Evolutionary conservation across 2,888 invertebrate genomes (phyloP).

Genomic region (Acanthosepion esculentum): DNA sequence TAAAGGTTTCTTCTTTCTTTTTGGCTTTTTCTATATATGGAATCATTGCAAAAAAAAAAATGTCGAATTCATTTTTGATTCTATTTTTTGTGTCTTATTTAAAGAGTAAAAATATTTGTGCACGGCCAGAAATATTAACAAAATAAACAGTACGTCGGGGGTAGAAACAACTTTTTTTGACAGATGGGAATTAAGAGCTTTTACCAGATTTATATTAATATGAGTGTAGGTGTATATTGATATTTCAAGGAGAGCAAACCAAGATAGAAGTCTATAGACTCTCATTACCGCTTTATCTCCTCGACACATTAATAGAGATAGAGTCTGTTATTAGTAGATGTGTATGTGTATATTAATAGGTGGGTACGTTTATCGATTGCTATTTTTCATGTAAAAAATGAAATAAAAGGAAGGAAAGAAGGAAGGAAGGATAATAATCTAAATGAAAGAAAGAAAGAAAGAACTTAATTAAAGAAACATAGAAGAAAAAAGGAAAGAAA

Average conservation of each 20-base stretch:
- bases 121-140: not conserved
- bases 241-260: not conserved
- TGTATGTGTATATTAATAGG: not conserved
- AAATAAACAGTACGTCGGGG: not conserved
- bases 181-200: conserved; percentile 23
- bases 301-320: not conserved
- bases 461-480: too few relatives aligned
- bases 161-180: conserved; percentile 14
- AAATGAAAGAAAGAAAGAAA: too few relatives aligned
- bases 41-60: conserved; percentile 4
- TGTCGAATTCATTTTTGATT: not conserved
- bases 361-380: not conserved
- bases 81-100: conserved; percentile 18
- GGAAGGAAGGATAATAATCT: too few relatives aligned
- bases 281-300: not conserved
- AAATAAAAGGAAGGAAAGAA: too few relatives aligned
- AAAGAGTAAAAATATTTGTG: not conserved
- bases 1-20: not conserved
- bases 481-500: too few relatives aligned
- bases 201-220: not conserved
- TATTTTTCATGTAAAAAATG: not conserved
- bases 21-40: not conserved
- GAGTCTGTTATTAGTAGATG: not conserved
- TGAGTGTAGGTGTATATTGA: not conserved
- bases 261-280: not conserved